Percentiles rank a stretch among this genome's conserved stretches.
Conservation (phyloP, 2,888 invertebrate genomes). For the Halictus quadricinctus region DNA sequence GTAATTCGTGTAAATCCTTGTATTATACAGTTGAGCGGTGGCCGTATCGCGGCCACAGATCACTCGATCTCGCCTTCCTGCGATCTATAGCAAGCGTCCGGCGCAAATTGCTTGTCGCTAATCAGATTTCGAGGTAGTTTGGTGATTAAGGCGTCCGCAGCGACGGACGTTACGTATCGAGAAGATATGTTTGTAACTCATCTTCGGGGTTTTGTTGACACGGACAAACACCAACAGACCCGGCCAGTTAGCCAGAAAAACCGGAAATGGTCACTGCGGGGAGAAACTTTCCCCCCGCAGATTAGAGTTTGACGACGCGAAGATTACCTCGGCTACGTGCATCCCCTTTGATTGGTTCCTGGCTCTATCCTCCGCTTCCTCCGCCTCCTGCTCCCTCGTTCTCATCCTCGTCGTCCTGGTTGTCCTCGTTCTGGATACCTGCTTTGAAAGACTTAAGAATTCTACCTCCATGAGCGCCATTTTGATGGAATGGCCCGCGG, state of each 20-base stretch:
- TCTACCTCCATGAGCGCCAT: neutral
- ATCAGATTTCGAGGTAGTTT: slow-evolving; percentile 50
- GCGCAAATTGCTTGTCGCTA: slow-evolving; percentile 53
- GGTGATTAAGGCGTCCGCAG: slow-evolving; percentile 36
- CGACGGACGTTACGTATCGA: slow-evolving; percentile 6
- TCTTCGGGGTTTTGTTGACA: slow-evolving; percentile 26
- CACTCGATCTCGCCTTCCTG: slow-evolving; percentile 43
- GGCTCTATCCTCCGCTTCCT: neutral
- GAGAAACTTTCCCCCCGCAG: slow-evolving; percentile 29
- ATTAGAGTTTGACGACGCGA: slow-evolving; percentile 49
- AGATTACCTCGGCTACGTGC: slow-evolving; percentile 44
- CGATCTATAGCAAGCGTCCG: slow-evolving; percentile 25
- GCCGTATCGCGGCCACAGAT: slow-evolving; percentile 46
- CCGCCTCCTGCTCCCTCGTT: neutral
- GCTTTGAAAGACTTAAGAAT: slow-evolving; percentile 15
- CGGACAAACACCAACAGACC: neutral
- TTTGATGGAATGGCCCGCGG: slow-evolving; percentile 15
- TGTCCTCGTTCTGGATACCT: slow-evolving; percentile 12
- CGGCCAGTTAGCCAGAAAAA: neutral
- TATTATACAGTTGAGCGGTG: neutral
- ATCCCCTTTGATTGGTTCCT: slow-evolving; percentile 16
- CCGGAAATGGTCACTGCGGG: slow-evolving; percentile 21
- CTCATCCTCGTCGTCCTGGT: neutral
- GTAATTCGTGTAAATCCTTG: neutral
- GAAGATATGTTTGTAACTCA: slow-evolving; percentile 9